Conservation (phyloP, 2,797 vertebrate genomes). For the Apogon talboti region DNA sequence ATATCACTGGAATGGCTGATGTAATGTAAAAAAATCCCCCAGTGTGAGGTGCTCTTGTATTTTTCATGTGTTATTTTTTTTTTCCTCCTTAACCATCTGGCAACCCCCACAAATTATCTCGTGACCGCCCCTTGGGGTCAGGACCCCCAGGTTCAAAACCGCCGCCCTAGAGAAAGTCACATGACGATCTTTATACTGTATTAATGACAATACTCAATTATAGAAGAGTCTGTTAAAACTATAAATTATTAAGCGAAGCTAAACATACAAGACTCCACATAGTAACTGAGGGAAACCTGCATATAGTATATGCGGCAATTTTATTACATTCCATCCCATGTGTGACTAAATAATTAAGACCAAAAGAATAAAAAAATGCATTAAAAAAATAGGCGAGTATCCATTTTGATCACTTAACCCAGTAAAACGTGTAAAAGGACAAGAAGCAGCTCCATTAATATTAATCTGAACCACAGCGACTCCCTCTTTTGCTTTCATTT, state of each 20-base stretch:
- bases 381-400: constrained; percentile 49
- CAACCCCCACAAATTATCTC: too few relatives aligned
- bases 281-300: constrained; percentile 18
- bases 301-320: constrained; percentile 48
- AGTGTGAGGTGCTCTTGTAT: too few relatives aligned
- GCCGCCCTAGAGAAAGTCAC: neutral
- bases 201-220: constrained; percentile 28
- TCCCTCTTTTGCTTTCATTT: constrained; percentile 58
- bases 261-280: constrained; percentile 26
- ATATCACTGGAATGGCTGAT: too few relatives aligned
- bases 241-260: constrained; percentile 54
- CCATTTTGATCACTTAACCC: constrained; percentile 53
- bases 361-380: constrained; percentile 32
- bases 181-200: neutral
- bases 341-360: constrained; percentile 64
- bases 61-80: too few relatives aligned
- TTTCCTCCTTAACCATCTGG: too few relatives aligned
- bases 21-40: too few relatives aligned
- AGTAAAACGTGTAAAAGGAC: constrained; percentile 50
- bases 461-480: constrained; percentile 63
- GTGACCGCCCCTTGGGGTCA: too few relatives aligned
- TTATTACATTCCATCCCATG: constrained; percentile 52
- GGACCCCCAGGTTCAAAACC: too few relatives aligned
- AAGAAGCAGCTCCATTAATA: constrained; percentile 66
- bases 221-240: constrained; percentile 32